phyloP scores from a whole-genome alignment of 2,797 vertebrate genomes.

The Heteromormyrus szaboi region DNA sequence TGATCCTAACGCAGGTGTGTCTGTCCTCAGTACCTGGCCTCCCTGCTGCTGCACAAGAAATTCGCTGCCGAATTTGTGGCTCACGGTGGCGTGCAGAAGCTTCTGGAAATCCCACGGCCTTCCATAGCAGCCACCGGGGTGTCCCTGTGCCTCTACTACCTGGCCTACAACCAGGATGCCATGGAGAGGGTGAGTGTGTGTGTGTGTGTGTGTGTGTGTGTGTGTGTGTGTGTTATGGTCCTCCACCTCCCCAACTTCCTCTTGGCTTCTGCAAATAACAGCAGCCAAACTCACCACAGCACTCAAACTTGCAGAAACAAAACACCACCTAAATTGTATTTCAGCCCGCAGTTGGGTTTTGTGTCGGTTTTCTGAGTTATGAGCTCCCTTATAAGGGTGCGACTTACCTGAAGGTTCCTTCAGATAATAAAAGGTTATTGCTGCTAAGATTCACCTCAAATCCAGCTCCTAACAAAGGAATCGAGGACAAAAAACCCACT shows the following conservation, averaged over 20 bases:
- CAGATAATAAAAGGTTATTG: background rate
- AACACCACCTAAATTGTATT: background rate
- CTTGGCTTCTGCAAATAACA: background rate
- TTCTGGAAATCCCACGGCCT: constrained; percentile 92
- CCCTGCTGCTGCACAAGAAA: constrained; percentile 93
- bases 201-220: background rate
- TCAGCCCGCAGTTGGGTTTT: too few relatives aligned
- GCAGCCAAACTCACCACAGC: background rate
- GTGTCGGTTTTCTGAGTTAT: background rate
- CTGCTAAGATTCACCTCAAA: background rate
- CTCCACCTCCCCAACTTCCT: background rate
- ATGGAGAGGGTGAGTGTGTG: constrained; percentile 83
- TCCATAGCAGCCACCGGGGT: constrained; percentile 98
- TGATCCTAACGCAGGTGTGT: background rate
- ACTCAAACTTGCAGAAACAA: background rate
- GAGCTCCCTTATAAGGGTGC: background rate
- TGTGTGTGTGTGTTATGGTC: background rate
- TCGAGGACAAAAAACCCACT: background rate
- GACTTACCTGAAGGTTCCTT: background rate
- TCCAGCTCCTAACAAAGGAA: background rate
- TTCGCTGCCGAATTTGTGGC: constrained; percentile 98
- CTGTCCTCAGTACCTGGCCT: constrained; percentile 82
- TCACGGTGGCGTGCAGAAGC: constrained; percentile 93
- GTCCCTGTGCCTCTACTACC: constrained; percentile 96
- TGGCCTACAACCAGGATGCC: constrained; percentile 97